These are phyloP conservation scores for Enteromius trimaculatus DNA, from an alignment of 2,797 vertebrate genomes.

Conservation along the genomic window DNA sequence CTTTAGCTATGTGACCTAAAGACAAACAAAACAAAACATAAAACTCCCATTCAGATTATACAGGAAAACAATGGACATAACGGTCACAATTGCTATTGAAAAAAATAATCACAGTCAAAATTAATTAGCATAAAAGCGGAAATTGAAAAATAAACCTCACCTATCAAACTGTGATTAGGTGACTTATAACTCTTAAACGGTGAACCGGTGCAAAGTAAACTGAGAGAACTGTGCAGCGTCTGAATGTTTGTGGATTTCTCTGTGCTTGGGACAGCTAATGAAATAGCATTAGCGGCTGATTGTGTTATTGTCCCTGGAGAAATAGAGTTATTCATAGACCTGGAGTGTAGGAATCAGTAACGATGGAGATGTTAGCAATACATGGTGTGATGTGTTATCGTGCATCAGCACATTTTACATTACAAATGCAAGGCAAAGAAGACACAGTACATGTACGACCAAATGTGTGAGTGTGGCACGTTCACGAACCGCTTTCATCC, in stretches of 20 bases:
- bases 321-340: constrained; percentile 12
- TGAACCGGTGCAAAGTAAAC: not conserved
- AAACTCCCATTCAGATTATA: not conserved
- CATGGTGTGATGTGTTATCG: not conserved
- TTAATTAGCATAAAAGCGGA: not conserved
- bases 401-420: constrained; percentile 9
- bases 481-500: not conserved
- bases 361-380: constrained; percentile 28
- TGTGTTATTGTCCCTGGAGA: constrained; percentile 35
- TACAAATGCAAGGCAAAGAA: constrained; percentile 26
- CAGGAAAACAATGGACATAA: not conserved
- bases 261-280: constrained; percentile 22
- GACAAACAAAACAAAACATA: too few relatives aligned
- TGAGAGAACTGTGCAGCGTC: not conserved
- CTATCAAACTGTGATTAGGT: not conserved
- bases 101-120: not conserved
- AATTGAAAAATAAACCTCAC: constrained; percentile 11
- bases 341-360: constrained; percentile 10
- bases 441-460: not conserved
- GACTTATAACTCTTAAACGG: not conserved
- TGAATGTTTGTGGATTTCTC: constrained; percentile 11
- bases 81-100: not conserved
- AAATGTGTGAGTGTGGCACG: not conserved
- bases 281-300: constrained; percentile 38
- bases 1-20: not conserved